Base-by-base conservation (phyloP, 2,888 invertebrate species). In the Drosophila cyrtoloma region DNA sequence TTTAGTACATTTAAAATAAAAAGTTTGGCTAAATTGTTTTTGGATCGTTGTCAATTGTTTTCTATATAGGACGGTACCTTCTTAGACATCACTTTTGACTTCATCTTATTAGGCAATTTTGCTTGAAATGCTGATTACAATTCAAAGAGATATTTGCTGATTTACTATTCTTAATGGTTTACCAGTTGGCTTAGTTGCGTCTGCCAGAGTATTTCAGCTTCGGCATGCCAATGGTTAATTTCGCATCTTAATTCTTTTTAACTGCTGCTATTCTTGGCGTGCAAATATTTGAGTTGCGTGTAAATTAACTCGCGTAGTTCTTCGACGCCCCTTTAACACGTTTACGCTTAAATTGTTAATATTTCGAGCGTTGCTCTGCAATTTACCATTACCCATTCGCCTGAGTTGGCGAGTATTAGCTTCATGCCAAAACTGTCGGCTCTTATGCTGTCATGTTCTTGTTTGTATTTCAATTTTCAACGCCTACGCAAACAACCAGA, bases 231-330 rank as follows among this genome's bases (percentile, higher is more conserved):
- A 12, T 16, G 5, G 19, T 26, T 44, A 37, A 6, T 47, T 44
- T 56, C 58, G 44, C 50, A 66, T 71, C 69, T 84, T 82, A 84
- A 81, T 84, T 78, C 74, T 69, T 71, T 75, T 75, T 61, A 70
- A 69, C 77, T 79, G 77, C 73, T 77, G 80, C 80, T 66, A 42
- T 83, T 68, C 63, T 58, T 75, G 56, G 64, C 74, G 57, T 55
- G 76, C 85, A 90, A 90, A 86, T 87, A 90, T 86, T 86, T 86
- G 81, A 75, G 77, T 75, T 90, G 90, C 88, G 88, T 86, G 88
- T 71, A 86, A 86, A 90, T 86, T 90, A 90, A 86, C 90, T 86
- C 59, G 84, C 84, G 81, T 84, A 77, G 79, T 72, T 88, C 71
- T 69, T 74, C 74, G 78, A 63, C 56, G 81, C 78, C 69, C 61